These are phyloP conservation scores for Stenolophus ochropezus DNA, from an alignment of 2,888 invertebrate species.

Conservation along the genomic window DNA sequence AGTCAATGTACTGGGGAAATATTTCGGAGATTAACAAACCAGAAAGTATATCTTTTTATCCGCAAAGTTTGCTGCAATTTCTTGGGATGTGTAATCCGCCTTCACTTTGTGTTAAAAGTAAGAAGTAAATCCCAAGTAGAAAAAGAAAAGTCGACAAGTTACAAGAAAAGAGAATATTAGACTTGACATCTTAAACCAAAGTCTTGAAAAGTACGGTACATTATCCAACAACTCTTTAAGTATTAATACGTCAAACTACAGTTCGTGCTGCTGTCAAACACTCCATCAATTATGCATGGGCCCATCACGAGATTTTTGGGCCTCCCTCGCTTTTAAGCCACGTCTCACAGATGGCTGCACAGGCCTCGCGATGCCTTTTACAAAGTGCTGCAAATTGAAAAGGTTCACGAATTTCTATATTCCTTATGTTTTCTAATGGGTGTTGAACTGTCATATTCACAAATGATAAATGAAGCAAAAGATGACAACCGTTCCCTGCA, in stretches of 20 bases:
- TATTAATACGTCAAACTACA: conserved; percentile 42
- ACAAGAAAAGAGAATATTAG: conserved; percentile 23
- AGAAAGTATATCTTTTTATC: background rate
- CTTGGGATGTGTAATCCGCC: conserved; percentile 5
- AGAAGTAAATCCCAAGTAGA: background rate
- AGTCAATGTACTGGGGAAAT: no score
- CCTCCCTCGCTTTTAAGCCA: conserved; percentile 23
- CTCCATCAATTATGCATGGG: conserved; percentile 40
- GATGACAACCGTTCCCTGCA: no score
- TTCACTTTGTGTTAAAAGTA: background rate
- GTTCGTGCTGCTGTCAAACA: conserved; percentile 43
- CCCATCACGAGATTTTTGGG: conserved; percentile 34
- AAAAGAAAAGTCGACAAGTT: conserved; percentile 13
- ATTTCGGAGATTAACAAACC: background rate
- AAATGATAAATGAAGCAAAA: no score
- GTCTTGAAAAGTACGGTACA: conserved; percentile 21
- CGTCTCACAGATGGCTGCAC: conserved; percentile 33
- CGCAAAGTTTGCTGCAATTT: background rate
- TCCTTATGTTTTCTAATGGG: no score
- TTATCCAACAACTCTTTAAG: conserved; percentile 45
- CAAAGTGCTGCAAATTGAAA: conserved; percentile 32
- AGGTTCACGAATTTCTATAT: conserved; percentile 12
- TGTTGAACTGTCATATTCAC: no score
- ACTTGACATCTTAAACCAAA: conserved; percentile 35
- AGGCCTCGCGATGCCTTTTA: conserved; percentile 16